Evolutionary conservation across 1,140 invertebrate species (phyloP).

Genomic region (Latrodectus geometricus): DNA sequence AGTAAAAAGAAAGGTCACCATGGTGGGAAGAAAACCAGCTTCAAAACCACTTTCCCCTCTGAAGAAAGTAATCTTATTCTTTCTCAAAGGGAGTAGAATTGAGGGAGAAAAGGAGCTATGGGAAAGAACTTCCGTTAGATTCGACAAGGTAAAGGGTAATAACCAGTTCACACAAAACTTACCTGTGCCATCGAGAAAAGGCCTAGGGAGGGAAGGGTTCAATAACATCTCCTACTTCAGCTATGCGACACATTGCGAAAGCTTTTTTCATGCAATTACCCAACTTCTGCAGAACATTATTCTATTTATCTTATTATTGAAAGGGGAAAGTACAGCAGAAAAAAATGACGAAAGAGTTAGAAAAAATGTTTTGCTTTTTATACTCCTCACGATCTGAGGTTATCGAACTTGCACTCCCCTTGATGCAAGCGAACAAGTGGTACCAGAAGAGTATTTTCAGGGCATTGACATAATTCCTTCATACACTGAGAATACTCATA

Average conservation of each 20-base stretch:
- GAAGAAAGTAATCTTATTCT: conserved; percentile 6
- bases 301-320: conserved; percentile 31
- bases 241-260: conserved; percentile 50
- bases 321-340: background rate
- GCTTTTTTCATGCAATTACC: conserved; percentile 34
- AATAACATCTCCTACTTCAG: conserved; percentile 54
- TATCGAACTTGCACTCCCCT: conserved; percentile 44
- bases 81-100: conserved; percentile 19
- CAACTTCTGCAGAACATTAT: conserved; percentile 21
- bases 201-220: conserved; percentile 49
- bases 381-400: conserved; percentile 20
- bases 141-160: conserved; percentile 60
- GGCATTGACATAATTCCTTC: conserved; percentile 50
- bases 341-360: conserved; percentile 13
- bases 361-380: conserved; percentile 14
- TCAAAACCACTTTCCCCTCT: conserved; percentile 37
- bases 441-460: conserved; percentile 33
- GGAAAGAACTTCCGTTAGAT: conserved; percentile 54
- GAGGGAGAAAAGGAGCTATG: conserved; percentile 29
- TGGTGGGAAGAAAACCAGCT: conserved; percentile 24
- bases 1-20: background rate
- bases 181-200: conserved; percentile 40
- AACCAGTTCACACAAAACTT: conserved; percentile 54
- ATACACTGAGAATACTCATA: background rate
- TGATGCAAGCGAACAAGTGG: conserved; percentile 45